A percentile compares a stretch with the other conserved stretches of the same genome.
These are phyloP conservation scores for Rhinoraja longicauda DNA, from an alignment of 2,797 vertebrate species.

Conservation along the genomic window DNA sequence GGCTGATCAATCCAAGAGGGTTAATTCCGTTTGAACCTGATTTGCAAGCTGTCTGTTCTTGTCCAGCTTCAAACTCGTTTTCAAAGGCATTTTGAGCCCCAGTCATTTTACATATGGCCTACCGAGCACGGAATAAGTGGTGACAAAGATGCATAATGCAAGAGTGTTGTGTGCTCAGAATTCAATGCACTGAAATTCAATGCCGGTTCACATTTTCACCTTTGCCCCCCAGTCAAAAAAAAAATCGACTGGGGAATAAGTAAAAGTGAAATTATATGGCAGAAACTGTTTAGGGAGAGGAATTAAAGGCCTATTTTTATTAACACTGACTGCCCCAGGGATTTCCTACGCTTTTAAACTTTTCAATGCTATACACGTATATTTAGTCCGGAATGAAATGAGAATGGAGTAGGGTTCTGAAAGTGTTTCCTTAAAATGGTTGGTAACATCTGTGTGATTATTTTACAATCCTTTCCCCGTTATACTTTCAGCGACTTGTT, in stretches of 20 bases:
- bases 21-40: conserved; percentile 28
- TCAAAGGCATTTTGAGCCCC: conserved; percentile 14
- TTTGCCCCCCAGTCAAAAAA: background rate
- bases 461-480: background rate
- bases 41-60: conserved; percentile 27
- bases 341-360: conserved; percentile 26
- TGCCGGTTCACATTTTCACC: conserved; percentile 22
- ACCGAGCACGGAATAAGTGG: conserved; percentile 12
- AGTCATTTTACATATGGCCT: conserved; percentile 31
- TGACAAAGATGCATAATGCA: conserved; percentile 34
- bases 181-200: conserved; percentile 36
- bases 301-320: conserved; percentile 31
- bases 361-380: conserved; percentile 15
- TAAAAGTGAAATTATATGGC: conserved; percentile 35
- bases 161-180: conserved; percentile 21
- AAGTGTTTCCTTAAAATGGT: conserved; percentile 9
- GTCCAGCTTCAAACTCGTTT: conserved; percentile 17
- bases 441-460: background rate
- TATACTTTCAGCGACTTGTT: background rate
- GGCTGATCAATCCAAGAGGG: conserved; percentile 4
- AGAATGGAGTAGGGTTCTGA: conserved; percentile 2
- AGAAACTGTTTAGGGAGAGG: conserved; percentile 9
- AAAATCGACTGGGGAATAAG: conserved; percentile 29
- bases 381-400: conserved; percentile 21
- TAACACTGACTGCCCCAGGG: conserved; percentile 24